A percentile compares a stretch with the other conserved stretches of the same genome.
phyloP scores from a whole-genome alignment of 2,888 invertebrate genomes.

The Apoda limacodes region DNA sequence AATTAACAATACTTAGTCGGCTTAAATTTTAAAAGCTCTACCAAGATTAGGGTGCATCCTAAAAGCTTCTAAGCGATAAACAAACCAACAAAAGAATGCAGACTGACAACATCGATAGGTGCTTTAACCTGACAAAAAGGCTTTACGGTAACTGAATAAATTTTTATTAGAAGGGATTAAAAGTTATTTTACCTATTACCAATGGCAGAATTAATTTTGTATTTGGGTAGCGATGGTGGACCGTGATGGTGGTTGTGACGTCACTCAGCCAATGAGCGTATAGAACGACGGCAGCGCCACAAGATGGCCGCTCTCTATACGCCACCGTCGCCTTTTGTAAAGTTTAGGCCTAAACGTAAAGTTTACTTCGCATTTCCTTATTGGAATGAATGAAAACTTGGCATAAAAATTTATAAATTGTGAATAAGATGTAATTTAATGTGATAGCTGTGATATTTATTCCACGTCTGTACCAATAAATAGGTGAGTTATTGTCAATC shows the following conservation, averaged over 20 bases:
- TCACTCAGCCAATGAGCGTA: conserved; percentile 63
- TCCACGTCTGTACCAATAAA: not conserved
- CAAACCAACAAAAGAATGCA: conserved; percentile 57
- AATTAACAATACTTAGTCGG: conserved; percentile 47
- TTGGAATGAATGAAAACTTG: too few species aligned
- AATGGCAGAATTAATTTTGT: conserved; percentile 29
- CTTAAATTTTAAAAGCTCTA: conserved; percentile 53
- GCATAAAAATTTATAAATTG: too few species aligned
- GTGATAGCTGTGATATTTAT: conserved; percentile 1
- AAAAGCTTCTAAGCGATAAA: conserved; percentile 63
- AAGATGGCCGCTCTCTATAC: conserved; percentile 63
- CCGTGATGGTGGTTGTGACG: conserved; percentile 64
- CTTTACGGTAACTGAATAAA: conserved; percentile 17
- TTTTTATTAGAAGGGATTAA: conserved; percentile 24
- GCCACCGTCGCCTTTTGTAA: conserved; percentile 52
- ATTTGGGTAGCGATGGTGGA: conserved; percentile 51
- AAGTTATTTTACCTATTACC: conserved; percentile 26
- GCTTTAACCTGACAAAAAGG: conserved; percentile 36
- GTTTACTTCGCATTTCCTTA: too few species aligned
- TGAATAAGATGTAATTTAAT: conserved; percentile 7
- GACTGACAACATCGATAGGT: conserved; percentile 54
- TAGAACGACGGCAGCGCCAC: conserved; percentile 61
- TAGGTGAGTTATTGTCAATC: conserved; percentile 1
- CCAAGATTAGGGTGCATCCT: conserved; percentile 64
- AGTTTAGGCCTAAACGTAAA: conserved; percentile 62